These are phyloP conservation scores for Drosophila erecta DNA, from an alignment of 1,140 invertebrate species.

Conservation along the genomic window DNA sequence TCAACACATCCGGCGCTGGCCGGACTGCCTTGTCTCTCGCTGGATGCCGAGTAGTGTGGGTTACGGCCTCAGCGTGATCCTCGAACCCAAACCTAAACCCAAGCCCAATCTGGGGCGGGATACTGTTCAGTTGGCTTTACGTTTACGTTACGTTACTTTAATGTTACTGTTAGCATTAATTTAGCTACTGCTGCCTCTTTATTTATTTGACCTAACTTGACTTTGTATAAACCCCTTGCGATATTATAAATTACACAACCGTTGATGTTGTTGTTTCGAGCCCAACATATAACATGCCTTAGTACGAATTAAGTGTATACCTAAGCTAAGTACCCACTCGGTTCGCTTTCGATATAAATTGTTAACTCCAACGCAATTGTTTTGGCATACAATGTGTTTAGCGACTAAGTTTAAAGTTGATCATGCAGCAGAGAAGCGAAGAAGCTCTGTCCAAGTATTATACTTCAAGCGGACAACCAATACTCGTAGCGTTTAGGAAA, in stretches of 20 bases:
- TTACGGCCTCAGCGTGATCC: not conserved
- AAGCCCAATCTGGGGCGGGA: conserved; percentile 2
- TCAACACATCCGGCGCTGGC: conserved; percentile 24
- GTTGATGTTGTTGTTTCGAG: conserved; percentile 52
- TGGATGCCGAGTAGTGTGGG: conserved; percentile 30
- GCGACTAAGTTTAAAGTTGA: conserved; percentile 20
- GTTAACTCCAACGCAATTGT: conserved; percentile 14
- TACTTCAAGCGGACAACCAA: conserved; percentile 57
- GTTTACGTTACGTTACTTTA: conserved; percentile 34
- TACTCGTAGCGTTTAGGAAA: conserved; percentile 71
- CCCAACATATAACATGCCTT: conserved; percentile 62
- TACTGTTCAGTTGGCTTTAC: conserved; percentile 29
- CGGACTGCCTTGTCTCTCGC: conserved; percentile 35
- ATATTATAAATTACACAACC: conserved; percentile 47
- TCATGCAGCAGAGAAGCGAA: conserved; percentile 12
- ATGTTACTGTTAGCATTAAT: conserved; percentile 41
- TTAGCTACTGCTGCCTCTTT: conserved; percentile 34
- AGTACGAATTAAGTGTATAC: conserved; percentile 60
- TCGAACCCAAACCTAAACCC: not conserved
- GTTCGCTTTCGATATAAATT: conserved; percentile 29
- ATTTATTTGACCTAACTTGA: conserved; percentile 47
- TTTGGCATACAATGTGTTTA: conserved; percentile 38
- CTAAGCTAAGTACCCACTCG: conserved; percentile 53
- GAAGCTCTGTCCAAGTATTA: conserved; percentile 74
- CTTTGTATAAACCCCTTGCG: conserved; percentile 40